Percentiles rank a stretch among this genome's conserved stretches.
These are phyloP conservation scores for Monoplex corrugatus DNA, from an alignment of 2,888 invertebrate species.

Conservation along the genomic window DNA sequence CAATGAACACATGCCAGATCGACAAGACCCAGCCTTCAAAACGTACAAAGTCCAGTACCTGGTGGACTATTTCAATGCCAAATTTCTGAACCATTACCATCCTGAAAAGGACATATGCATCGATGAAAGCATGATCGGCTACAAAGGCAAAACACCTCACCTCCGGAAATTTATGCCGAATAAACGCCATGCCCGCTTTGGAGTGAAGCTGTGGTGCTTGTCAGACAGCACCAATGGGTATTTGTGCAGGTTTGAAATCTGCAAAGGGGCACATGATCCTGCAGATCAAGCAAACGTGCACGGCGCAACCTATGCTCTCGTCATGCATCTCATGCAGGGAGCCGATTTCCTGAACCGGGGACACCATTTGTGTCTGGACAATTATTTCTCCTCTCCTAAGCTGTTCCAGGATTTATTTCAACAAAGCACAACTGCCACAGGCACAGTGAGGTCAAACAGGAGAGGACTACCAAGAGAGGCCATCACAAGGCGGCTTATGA, in stretches of 20 bases:
- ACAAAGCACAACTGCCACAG: too few species aligned
- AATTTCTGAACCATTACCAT: not conserved
- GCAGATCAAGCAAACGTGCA: too few species aligned
- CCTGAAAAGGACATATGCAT: constrained; percentile 10
- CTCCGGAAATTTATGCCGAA: not conserved
- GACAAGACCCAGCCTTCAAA: not conserved
- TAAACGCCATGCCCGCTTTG: not conserved
- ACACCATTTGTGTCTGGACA: too few species aligned
- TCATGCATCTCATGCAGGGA: too few species aligned
- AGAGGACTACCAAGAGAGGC: too few species aligned
- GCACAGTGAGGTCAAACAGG: too few species aligned
- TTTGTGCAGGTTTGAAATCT: not conserved
- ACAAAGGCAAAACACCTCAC: constrained; percentile 30
- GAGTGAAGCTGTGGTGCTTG: constrained; percentile 9
- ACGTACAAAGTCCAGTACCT: constrained; percentile 17
- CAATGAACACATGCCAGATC: not conserved
- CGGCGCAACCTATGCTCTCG: too few species aligned
- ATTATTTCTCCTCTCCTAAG: too few species aligned
- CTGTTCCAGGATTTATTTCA: too few species aligned
- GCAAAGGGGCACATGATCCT: too few species aligned
- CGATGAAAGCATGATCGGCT: constrained; percentile 42
- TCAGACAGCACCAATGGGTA: not conserved
- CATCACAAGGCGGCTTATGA: too few species aligned
- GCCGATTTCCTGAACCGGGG: too few species aligned
- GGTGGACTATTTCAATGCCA: not conserved